phyloP scores from a whole-genome alignment of 1,140 invertebrate species.

The Drosophila chauvacae region DNA sequence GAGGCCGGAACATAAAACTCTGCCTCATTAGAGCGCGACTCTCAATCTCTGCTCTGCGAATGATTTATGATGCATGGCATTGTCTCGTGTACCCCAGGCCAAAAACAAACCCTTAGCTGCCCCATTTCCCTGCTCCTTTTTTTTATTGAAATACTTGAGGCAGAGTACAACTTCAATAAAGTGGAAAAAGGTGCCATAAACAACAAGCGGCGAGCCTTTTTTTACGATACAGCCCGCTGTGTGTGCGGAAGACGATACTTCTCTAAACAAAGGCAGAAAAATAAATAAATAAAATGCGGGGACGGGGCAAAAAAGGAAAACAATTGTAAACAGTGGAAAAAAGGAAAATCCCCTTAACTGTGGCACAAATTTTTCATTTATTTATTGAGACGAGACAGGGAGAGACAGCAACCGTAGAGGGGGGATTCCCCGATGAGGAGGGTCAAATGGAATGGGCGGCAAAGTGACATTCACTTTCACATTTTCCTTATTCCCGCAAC shows the following conservation, averaged over 20 bases:
- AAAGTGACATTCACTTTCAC: slow-evolving; percentile 66
- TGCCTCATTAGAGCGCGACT: slow-evolving; percentile 60
- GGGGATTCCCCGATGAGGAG: slow-evolving; percentile 2
- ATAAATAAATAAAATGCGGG: slow-evolving; percentile 30
- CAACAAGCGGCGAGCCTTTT: slow-evolving; percentile 68
- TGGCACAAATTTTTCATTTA: slow-evolving; percentile 81
- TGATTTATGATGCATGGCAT: slow-evolving; percentile 67
- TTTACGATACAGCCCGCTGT: slow-evolving; percentile 60
- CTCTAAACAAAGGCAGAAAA: slow-evolving; percentile 36
- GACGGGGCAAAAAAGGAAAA: slow-evolving; percentile 39
- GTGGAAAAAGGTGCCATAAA: slow-evolving; percentile 81
- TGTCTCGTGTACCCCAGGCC: slow-evolving; percentile 21
- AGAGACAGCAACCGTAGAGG: slow-evolving; percentile 20
- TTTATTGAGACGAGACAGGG: slow-evolving; percentile 73
- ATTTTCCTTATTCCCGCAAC: slow-evolving; percentile 24
- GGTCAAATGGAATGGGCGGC: slow-evolving; percentile 27
- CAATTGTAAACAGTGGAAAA: slow-evolving; percentile 77
- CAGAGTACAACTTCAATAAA: slow-evolving; percentile 74
- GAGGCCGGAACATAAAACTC: slow-evolving; percentile 33
- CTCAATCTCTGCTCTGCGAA: slow-evolving; percentile 41
- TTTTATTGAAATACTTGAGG: slow-evolving; percentile 77
- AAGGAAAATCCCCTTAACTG: slow-evolving; percentile 70
- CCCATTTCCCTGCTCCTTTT: slow-evolving; percentile 23
- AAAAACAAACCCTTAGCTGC: slow-evolving; percentile 19
- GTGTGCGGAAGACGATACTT: slow-evolving; percentile 50